Evolutionary conservation across 2,888 invertebrate species (phyloP).

Genomic region (Andricus quercusramuli): DNA sequence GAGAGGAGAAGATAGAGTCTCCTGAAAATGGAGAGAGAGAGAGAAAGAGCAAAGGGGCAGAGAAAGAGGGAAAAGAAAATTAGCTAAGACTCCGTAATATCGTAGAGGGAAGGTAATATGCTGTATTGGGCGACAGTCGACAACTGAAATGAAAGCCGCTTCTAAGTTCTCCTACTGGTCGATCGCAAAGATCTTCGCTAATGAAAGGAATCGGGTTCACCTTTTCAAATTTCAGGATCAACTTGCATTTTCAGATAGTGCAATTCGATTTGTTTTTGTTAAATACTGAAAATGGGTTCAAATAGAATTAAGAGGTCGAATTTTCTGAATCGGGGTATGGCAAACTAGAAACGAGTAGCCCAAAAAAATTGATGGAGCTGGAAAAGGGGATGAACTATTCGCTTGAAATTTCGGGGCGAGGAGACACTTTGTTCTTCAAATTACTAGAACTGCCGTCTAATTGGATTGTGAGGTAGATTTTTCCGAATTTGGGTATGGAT

Average conservation of each 20-base stretch:
- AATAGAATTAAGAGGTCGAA: too few relatives aligned
- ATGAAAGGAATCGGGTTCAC: conserved; percentile 42
- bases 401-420: too few relatives aligned
- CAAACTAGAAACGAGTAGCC: too few relatives aligned
- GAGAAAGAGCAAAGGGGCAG: conserved; percentile 43
- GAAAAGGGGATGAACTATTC: too few relatives aligned
- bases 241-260: background rate
- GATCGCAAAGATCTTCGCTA: conserved; percentile 46
- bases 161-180: conserved; percentile 8
- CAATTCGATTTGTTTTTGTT: too few relatives aligned
- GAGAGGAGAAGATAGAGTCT: background rate
- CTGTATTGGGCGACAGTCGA: conserved; percentile 62
- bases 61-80: conserved; percentile 63
- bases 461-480: too few relatives aligned
- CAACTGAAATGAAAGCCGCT: conserved; percentile 56
- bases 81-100: conserved; percentile 65
- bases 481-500: too few relatives aligned
- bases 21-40: conserved; percentile 42
- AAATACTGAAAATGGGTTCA: too few relatives aligned
- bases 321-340: too few relatives aligned
- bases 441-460: too few relatives aligned
- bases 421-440: too few relatives aligned
- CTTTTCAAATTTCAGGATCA: conserved; percentile 33
- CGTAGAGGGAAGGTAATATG: conserved; percentile 61
- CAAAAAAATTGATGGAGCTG: too few relatives aligned